phyloP scores from a whole-genome alignment of 2,797 vertebrate species.

The Hylomyscus alleni region DNA sequence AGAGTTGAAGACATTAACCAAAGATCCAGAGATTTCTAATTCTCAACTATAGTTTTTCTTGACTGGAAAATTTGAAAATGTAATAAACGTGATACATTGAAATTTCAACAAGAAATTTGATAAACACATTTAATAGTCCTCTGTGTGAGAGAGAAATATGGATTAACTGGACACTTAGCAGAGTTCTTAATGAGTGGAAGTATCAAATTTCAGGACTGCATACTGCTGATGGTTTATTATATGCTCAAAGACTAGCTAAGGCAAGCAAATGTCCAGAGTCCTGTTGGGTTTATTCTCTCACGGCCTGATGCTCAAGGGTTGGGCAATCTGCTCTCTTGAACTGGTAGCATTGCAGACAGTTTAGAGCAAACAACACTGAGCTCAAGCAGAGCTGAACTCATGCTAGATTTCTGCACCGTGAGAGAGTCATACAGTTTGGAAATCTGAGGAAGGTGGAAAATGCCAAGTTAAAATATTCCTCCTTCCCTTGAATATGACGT shows the following conservation, averaged over 20 bases:
- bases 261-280: background rate
- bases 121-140: background rate
- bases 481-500: background rate
- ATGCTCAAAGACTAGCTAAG: background rate
- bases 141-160: background rate
- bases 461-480: constrained; percentile 17
- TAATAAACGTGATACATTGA: background rate
- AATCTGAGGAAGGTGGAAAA: background rate
- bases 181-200: background rate
- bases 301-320: background rate
- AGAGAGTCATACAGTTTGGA: background rate
- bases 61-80: constrained; percentile 13
- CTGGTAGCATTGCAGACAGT: background rate
- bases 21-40: background rate
- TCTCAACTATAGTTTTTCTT: background rate
- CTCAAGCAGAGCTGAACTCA: background rate
- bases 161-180: background rate
- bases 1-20: background rate
- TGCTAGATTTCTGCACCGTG: background rate
- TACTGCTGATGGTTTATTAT: background rate
- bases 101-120: constrained; percentile 28
- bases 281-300: background rate
- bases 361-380: background rate
- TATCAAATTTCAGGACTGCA: background rate
- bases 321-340: background rate